Evolutionary conservation across 2,113 vertebrate species (phyloP).

Genomic region (Pitta sordida): DNA sequence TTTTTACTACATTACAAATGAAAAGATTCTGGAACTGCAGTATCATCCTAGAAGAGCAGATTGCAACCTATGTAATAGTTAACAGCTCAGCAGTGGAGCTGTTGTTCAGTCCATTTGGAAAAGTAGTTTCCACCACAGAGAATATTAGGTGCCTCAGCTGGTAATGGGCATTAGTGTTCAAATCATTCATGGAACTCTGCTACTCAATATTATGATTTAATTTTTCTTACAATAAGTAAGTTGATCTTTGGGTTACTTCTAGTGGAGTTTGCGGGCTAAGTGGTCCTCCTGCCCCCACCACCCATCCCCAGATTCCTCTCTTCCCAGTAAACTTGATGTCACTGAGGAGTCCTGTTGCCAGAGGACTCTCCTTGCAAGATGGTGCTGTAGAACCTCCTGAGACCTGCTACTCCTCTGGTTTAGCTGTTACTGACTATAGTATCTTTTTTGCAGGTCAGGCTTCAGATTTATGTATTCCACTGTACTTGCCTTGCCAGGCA

Average conservation of each 20-base stretch:
- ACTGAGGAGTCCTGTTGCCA: not conserved
- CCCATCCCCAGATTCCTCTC: not conserved
- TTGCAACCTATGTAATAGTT: not conserved
- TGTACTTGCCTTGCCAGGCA: not conserved
- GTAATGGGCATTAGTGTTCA: not conserved
- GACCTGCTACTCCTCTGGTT: not conserved
- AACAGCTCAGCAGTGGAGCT: not conserved
- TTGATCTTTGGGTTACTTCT: not conserved
- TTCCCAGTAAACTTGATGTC: not conserved
- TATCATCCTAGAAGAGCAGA: not conserved
- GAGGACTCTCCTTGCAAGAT: not conserved
- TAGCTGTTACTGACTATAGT: not conserved
- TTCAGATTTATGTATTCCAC: not conserved
- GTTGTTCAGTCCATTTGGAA: not conserved
- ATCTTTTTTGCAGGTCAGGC: not conserved
- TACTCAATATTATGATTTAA: rapidly evolving
- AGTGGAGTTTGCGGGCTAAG: not conserved
- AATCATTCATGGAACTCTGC: not conserved
- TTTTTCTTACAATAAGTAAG: not conserved
- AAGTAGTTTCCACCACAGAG: not conserved
- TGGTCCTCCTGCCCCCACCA: not conserved
- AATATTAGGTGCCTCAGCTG: not conserved
- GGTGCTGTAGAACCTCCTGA: not conserved
- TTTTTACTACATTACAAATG: not conserved
- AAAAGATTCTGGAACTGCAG: not conserved